Evolutionary conservation across 2,888 invertebrate species (phyloP).

Genomic region (Catocala fraxini): DNA sequence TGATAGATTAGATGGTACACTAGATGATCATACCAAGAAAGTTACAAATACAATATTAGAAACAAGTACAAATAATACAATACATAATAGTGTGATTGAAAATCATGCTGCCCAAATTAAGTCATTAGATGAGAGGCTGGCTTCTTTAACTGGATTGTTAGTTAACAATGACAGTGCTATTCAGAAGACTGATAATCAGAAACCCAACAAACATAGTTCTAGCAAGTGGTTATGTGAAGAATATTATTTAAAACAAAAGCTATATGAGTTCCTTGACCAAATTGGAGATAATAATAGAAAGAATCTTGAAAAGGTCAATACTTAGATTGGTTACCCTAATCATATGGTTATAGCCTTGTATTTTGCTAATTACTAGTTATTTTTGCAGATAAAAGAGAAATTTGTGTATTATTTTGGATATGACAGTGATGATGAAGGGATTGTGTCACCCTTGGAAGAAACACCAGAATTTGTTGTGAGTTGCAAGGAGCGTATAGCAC

Average conservation of each 20-base stretch:
- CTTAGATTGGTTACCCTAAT: too few species aligned
- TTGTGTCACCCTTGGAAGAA: slow-evolving; percentile 84
- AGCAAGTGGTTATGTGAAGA: slow-evolving; percentile 84
- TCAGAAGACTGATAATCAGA: slow-evolving; percentile 50
- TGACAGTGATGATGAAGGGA: slow-evolving; percentile 84
- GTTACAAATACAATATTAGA: slow-evolving; percentile 37
- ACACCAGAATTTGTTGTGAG: slow-evolving; percentile 83
- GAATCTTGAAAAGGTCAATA: slow-evolving; percentile 69
- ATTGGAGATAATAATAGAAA: slow-evolving; percentile 76
- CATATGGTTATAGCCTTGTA: too few species aligned
- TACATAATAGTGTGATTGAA: slow-evolving; percentile 58
- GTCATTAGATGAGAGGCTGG: slow-evolving; percentile 74
- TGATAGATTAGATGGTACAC: slow-evolving; percentile 55
- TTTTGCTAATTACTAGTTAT: slow-evolving; percentile 4
- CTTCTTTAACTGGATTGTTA: slow-evolving; percentile 67
- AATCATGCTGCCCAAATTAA: slow-evolving; percentile 68
- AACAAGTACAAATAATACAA: slow-evolving; percentile 31
- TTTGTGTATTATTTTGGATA: slow-evolving; percentile 83
- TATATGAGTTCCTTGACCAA: slow-evolving; percentile 76
- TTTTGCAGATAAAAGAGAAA: slow-evolving; percentile 76
- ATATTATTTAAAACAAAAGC: slow-evolving; percentile 74
- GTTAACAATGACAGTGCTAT: slow-evolving; percentile 53
- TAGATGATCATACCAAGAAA: slow-evolving; percentile 52
- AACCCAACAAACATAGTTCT: slow-evolving; percentile 53
- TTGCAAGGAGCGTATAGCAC: slow-evolving; percentile 88